Evolutionary conservation across 2,113 vertebrate genomes (phyloP).

Genomic region (Elaphurus davidianus): DNA sequence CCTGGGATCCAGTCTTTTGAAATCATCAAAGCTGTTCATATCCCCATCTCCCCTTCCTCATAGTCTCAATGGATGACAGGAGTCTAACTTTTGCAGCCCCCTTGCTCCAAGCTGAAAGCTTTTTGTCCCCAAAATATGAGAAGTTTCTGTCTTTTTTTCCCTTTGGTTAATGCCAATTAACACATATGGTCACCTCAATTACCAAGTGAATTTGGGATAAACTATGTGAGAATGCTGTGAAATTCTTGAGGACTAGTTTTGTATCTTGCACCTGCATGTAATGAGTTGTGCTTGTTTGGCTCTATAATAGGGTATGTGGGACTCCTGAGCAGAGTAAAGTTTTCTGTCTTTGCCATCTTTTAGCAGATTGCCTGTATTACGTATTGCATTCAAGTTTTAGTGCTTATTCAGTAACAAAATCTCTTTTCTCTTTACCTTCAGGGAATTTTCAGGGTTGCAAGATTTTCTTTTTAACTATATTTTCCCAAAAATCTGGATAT

Average conservation of each 20-base stretch:
- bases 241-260: not conserved
- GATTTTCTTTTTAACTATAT: not conserved
- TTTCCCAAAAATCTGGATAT: not conserved
- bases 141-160: not conserved
- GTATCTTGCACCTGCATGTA: not conserved
- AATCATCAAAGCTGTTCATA: not conserved
- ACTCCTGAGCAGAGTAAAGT: not conserved
- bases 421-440: not conserved
- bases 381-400: not conserved
- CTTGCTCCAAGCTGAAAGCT: not conserved
- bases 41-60: not conserved
- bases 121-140: not conserved
- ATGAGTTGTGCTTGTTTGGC: not conserved
- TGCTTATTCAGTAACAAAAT: not conserved
- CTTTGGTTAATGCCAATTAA: not conserved
- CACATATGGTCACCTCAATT: not conserved
- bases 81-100: not conserved
- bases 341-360: not conserved
- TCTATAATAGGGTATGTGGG: not conserved
- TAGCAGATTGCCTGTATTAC: not conserved
- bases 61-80: not conserved
- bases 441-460: not conserved
- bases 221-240: not conserved
- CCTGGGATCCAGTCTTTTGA: not conserved
- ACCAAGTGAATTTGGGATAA: not conserved